A percentile compares a stretch with the other conserved stretches of the same genome.
Conservation (phyloP, 2,113 vertebrate genomes). For the Elephas maximus region DNA sequence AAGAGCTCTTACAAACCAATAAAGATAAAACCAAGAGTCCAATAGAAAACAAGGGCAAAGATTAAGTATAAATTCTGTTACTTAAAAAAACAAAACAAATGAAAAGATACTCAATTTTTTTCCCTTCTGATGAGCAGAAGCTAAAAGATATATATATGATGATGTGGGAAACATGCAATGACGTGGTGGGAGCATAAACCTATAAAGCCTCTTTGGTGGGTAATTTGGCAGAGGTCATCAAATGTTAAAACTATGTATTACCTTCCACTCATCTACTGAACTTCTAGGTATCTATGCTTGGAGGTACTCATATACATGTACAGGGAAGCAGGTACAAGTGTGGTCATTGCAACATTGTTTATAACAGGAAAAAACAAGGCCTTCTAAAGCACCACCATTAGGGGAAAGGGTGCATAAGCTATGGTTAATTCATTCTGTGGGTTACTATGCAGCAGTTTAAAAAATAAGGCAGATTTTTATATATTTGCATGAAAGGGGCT, state of each 20-base stretch:
- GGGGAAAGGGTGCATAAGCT: background rate
- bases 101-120: background rate
- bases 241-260: background rate
- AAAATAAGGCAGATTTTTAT: background rate
- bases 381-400: background rate
- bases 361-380: background rate
- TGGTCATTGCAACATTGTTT: background rate
- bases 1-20: background rate
- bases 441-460: background rate
- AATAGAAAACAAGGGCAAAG: background rate
- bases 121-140: background rate
- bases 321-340: background rate
- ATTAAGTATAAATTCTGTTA: background rate
- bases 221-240: conserved; percentile 2
- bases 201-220: background rate
- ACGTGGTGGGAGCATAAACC: background rate
- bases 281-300: background rate
- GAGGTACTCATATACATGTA: background rate
- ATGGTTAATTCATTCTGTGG: background rate
- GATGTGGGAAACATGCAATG: background rate
- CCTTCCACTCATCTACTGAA: background rate
- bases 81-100: background rate
- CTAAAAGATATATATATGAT: background rate
- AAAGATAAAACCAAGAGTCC: conserved; percentile 1
- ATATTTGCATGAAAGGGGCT: conserved; percentile 13